Evolutionary conservation across 2,797 vertebrate genomes (phyloP).

Genomic region (Numenius phaeopus): DNA sequence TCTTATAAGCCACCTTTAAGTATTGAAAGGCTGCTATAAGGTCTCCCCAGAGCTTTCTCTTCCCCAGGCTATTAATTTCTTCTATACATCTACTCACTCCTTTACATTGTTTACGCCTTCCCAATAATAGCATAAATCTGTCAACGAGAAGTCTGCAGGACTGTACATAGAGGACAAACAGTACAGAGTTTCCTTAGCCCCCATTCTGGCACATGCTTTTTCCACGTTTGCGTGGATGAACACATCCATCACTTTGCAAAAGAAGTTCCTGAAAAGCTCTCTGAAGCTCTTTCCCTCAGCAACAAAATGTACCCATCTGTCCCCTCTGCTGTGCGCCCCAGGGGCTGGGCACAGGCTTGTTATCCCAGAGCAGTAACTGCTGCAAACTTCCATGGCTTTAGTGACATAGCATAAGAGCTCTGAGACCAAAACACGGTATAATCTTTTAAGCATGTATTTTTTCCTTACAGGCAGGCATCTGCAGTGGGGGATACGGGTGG

Average conservation of each 20-base stretch:
- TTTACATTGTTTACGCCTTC: background rate
- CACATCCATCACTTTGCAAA: slow-evolving; percentile 51
- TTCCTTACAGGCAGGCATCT: slow-evolving; percentile 4
- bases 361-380: background rate
- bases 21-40: background rate
- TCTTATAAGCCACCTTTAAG: background rate
- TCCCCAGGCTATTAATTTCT: background rate
- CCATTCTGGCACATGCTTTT: slow-evolving; percentile 18
- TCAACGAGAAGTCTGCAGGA: background rate
- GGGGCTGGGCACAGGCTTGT: background rate
- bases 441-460: background rate
- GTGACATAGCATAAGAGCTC: background rate
- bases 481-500: background rate
- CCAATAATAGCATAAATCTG: slow-evolving; percentile 15
- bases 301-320: slow-evolving; percentile 38
- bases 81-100: background rate
- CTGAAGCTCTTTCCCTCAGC: background rate
- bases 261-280: slow-evolving; percentile 1
- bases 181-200: slow-evolving; percentile 13
- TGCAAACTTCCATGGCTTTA: background rate
- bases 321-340: background rate
- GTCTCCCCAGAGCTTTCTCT: background rate
- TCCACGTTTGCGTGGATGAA: background rate
- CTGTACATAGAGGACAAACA: background rate
- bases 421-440: background rate